These are phyloP conservation scores for Misgurnus mizolepis DNA, from an alignment of 2,113 vertebrate species.

Conservation along the genomic window DNA sequence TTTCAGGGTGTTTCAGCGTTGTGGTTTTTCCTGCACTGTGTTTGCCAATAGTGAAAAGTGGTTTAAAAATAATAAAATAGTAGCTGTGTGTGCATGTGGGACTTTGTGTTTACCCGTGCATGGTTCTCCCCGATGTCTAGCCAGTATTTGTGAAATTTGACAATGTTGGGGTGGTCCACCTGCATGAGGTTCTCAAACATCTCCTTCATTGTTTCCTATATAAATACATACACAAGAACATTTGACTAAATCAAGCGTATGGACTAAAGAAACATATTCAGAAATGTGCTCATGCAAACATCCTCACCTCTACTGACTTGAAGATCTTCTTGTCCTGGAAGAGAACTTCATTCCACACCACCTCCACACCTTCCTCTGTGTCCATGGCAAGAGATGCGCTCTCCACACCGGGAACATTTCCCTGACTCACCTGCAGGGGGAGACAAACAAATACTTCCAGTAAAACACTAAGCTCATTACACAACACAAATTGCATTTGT, in stretches of 20 bases:
- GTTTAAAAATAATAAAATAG: background rate
- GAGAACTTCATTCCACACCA: constrained; percentile 94
- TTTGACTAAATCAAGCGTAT: background rate
- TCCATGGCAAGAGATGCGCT: constrained; percentile 96
- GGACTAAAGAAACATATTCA: constrained; percentile 25
- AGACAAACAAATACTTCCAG: background rate
- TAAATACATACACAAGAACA: constrained; percentile 9
- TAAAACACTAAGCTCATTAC: no score
- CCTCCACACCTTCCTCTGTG: constrained; percentile 93
- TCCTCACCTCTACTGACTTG: constrained; percentile 84
- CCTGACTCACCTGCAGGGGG: constrained; percentile 85
- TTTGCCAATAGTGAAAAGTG: no score
- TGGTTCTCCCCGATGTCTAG: constrained; percentile 85
- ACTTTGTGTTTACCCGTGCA: constrained; percentile 75
- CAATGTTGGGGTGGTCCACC: constrained; percentile 95
- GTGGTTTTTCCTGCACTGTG: no score
- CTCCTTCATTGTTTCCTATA: constrained; percentile 91
- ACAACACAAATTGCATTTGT: no score
- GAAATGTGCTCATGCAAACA: background rate
- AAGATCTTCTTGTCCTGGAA: constrained; percentile 91
- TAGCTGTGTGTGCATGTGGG: background rate
- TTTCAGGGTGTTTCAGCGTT: background rate
- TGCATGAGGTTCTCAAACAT: constrained; percentile 95
- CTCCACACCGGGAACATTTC: constrained; percentile 91
- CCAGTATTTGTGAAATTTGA: constrained; percentile 98